Percentiles rank a stretch among this genome's conserved stretches.
phyloP scores from a whole-genome alignment of 2,888 invertebrate genomes.

The Metalampra italica region DNA sequence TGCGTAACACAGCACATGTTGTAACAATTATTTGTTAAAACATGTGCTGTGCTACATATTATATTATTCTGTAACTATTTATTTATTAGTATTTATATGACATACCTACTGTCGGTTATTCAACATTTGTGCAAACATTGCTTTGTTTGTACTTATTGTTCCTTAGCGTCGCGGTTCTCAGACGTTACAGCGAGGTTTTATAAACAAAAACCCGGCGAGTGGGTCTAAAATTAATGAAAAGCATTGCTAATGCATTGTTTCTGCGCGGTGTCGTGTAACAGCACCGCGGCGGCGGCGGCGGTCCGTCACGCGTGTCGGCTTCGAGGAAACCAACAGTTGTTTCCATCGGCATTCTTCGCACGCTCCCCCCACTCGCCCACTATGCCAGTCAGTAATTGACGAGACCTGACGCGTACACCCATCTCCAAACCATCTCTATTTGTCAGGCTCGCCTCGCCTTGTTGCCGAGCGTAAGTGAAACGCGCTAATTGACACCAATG shows the following conservation, averaged over 20 bases:
- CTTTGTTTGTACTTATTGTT: conserved; percentile 27
- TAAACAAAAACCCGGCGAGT: conserved; percentile 35
- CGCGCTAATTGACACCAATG: conserved; percentile 37
- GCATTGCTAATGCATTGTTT: conserved; percentile 62
- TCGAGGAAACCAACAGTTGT: conserved; percentile 68
- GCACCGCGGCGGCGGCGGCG: too few species aligned
- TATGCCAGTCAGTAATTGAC: conserved; percentile 40
- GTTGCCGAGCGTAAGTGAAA: conserved; percentile 42
- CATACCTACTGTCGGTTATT: conserved; percentile 14
- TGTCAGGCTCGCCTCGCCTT: conserved; percentile 29
- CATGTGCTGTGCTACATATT: too few species aligned
- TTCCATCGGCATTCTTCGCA: conserved; percentile 67
- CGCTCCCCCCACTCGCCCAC: conserved; percentile 32
- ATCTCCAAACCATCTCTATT: conserved; percentile 31
- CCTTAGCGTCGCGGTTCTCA: conserved; percentile 30
- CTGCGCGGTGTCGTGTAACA: conserved; percentile 64
- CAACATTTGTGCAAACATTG: conserved; percentile 32
- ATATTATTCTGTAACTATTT: conserved; percentile 11
- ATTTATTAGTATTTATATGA: conserved; percentile 19
- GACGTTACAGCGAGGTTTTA: conserved; percentile 33
- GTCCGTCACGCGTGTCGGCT: conserved; percentile 63
- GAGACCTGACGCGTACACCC: conserved; percentile 27
- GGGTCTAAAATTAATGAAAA: conserved; percentile 56
- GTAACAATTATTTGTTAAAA: too few species aligned
- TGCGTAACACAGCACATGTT: too few species aligned